Base-by-base conservation (phyloP, 2,113 vertebrate genomes). In the Phainopepla nitens region DNA sequence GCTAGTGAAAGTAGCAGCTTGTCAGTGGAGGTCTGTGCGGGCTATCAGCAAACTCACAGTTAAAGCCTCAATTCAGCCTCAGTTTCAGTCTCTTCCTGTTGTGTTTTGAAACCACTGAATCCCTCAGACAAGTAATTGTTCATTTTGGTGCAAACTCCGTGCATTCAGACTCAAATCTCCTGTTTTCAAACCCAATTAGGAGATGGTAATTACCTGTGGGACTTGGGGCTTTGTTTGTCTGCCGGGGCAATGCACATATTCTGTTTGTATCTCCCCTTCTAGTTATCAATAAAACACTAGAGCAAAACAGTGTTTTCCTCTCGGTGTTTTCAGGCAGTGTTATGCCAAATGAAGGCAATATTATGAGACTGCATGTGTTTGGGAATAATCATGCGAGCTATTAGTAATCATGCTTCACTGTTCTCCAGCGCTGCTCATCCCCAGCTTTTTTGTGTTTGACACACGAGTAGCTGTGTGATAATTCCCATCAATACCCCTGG, bases 181-280 rank as follows among this genome's bases (percentile, higher is more conserved):
- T 94, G 96, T 97, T 97, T 97, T 96, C 96, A 98, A 96, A 98
- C 84, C 97, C 96, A 98, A 97, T 98, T 98, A 98, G 97, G 92
- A 96, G 75, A 95, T 97, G 96, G 95, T 98, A 98, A 98, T 98
- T 98, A 97, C 98, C 95, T 98, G 80, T 33, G 98, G 98, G 97
- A 97, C 5, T 54, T 29, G 97, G 97, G 97, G 97, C 69, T 97
- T 97, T 92, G 94, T 91, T 95, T 88, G 94, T 93, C 96, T 83
- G 94, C 87, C 0, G 62, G 93, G 97, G 92, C 83, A 50, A 94
- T 87, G 89, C 77, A 29, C 88, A 91, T 91, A 93, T 8, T 95
- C 80, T 65, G 61, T 86, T 93, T 94, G 78, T 82, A 82, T 80
- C 94, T 97, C 96, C 97, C 94, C 15, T 96, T 95, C 93, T 90